Evolutionary conservation across 1,140 invertebrate genomes (phyloP).

Genomic region (Aphelinus certus): DNA sequence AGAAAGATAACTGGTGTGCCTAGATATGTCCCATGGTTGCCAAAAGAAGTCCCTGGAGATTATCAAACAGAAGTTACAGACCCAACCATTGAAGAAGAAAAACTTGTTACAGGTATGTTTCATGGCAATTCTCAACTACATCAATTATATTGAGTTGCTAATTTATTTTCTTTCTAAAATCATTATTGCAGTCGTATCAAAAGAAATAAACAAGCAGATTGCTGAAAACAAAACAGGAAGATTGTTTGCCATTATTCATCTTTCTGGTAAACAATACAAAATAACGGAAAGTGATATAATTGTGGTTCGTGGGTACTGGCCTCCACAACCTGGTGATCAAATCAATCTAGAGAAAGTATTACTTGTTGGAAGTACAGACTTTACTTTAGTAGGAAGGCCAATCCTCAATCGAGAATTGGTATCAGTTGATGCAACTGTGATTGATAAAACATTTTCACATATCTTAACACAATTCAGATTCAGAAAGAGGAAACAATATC

Average conservation of each 20-base stretch:
- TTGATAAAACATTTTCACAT: constrained; percentile 89
- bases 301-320: constrained; percentile 84
- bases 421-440: constrained; percentile 83
- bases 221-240: constrained; percentile 70
- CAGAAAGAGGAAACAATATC: constrained; percentile 80
- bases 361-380: constrained; percentile 84
- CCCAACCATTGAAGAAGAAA: constrained; percentile 48
- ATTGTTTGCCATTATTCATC: constrained; percentile 86
- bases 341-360: constrained; percentile 89
- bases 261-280: constrained; percentile 87
- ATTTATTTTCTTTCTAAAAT: constrained; percentile 14
- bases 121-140: background rate
- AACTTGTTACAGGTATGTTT: constrained; percentile 45
- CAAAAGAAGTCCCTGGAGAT: constrained; percentile 26
- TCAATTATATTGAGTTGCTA: constrained; percentile 23
- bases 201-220: constrained; percentile 71
- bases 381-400: constrained; percentile 85
- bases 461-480: constrained; percentile 82
- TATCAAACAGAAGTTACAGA: constrained; percentile 48
- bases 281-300: constrained; percentile 88
- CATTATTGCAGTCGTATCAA: constrained; percentile 60
- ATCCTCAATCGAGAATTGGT: constrained; percentile 80
- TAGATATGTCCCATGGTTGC: constrained; percentile 49
- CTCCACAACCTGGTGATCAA: constrained; percentile 83
- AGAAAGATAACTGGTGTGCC: constrained; percentile 31